Percentiles rank a stretch among this genome's conserved stretches.
phyloP scores from a whole-genome alignment of 2,797 vertebrate genomes.

The Betta splendens region DNA sequence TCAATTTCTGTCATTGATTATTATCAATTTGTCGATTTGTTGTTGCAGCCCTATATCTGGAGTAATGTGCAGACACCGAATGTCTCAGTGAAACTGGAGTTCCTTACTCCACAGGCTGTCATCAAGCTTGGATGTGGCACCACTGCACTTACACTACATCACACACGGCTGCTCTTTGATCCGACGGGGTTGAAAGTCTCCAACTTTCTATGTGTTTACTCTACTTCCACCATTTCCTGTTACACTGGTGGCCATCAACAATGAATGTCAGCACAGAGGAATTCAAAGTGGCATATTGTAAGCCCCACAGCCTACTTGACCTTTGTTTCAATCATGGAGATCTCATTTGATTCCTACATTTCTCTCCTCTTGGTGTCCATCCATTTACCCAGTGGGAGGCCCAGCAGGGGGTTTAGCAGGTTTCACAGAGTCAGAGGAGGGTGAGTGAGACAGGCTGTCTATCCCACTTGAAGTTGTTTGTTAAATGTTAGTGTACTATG shows the following conservation, averaged over 20 bases:
- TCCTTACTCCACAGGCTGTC: too few species aligned
- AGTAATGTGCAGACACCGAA: too few species aligned
- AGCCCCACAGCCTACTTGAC: slow-evolving; percentile 38
- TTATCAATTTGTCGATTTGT: too few species aligned
- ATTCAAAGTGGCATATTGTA: slow-evolving; percentile 32
- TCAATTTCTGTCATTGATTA: too few species aligned
- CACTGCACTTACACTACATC: too few species aligned
- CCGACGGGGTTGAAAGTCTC: neutral
- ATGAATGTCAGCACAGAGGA: neutral
- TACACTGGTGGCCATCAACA: neutral
- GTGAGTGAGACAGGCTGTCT: slow-evolving; percentile 13
- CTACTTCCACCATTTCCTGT: neutral
- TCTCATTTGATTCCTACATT: slow-evolving; percentile 35
- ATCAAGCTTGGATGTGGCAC: too few species aligned
- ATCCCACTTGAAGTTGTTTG: slow-evolving; percentile 34
- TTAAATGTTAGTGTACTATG: slow-evolving; percentile 58
- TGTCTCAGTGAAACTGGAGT: too few species aligned
- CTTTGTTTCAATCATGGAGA: slow-evolving; percentile 41
- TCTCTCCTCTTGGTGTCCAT: slow-evolving; percentile 60
- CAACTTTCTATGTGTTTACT: slow-evolving; percentile 12
- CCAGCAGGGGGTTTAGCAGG: slow-evolving; percentile 42
- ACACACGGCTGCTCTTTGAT: neutral
- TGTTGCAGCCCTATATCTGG: too few species aligned
- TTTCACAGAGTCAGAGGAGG: slow-evolving; percentile 47
- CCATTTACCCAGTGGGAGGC: slow-evolving; percentile 79